A percentile compares a stretch with the other conserved stretches of the same genome.
Conservation (phyloP, 1,140 invertebrate species). For the Octopus sinensis region DNA sequence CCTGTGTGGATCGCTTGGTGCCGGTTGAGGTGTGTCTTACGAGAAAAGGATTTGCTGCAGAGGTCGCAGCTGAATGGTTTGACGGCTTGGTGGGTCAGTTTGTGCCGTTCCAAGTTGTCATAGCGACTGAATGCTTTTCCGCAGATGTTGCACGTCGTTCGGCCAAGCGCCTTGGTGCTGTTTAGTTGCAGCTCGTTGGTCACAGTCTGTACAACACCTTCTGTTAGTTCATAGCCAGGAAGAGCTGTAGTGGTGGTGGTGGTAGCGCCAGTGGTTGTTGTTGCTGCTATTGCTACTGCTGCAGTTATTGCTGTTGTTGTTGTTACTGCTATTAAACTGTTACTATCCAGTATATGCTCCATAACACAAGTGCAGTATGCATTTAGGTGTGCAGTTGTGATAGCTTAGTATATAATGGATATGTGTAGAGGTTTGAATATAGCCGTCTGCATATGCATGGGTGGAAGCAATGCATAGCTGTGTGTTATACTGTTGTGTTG, state of each 20-base stretch:
- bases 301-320: no score
- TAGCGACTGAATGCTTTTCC: constrained; percentile 68
- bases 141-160: constrained; percentile 61
- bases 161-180: background rate
- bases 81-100: constrained; percentile 72
- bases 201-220: background rate
- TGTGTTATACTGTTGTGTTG: no score
- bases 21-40: constrained; percentile 58
- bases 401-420: no score
- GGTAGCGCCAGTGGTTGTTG: background rate
- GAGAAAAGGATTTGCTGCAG: constrained; percentile 71
- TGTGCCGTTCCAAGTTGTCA: constrained; percentile 58
- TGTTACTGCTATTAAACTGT: no score
- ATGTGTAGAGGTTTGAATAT: no score
- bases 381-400: no score
- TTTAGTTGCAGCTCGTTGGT: background rate
- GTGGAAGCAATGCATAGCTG: no score
- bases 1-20: constrained; percentile 38
- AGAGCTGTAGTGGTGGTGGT: background rate
- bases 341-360: no score
- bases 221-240: background rate
- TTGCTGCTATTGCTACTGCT: no score
- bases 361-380: no score
- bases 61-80: constrained; percentile 85
- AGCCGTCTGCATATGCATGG: no score